These are phyloP conservation scores for Folsomia manolachei DNA, from an alignment of 2,888 invertebrate species.

Conservation along the genomic window DNA sequence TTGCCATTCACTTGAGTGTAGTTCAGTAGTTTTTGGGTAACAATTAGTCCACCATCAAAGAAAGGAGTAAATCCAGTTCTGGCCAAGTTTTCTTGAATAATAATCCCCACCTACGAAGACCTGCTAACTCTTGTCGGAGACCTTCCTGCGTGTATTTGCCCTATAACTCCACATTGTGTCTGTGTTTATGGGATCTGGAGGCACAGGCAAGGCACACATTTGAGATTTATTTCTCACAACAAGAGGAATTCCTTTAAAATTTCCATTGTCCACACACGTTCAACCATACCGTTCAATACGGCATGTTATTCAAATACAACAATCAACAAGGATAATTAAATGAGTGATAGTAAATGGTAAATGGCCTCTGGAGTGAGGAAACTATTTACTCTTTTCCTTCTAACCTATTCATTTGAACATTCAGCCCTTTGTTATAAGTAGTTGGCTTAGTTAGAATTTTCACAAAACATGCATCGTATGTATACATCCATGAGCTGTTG, in stretches of 20 bases:
- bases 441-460: background rate
- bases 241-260: background rate
- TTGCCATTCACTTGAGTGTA: too few relatives aligned
- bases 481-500: background rate
- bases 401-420: background rate
- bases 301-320: constrained; percentile 18
- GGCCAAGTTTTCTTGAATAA: background rate
- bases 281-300: too few relatives aligned
- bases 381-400: background rate
- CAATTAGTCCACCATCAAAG: background rate
- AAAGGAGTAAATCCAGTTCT: background rate
- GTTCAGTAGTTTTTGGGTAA: background rate
- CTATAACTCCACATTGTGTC: background rate
- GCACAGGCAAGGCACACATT: too few relatives aligned
- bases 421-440: background rate
- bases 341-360: constrained; percentile 12
- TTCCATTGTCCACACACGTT: constrained; percentile 17
- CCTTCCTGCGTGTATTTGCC: background rate
- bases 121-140: too few relatives aligned
- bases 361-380: constrained; percentile 6
- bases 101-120: background rate
- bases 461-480: background rate
- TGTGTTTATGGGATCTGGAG: background rate
- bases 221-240: constrained; percentile 10
- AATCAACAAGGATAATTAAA: constrained; percentile 1